Conservation (phyloP, 2,113 vertebrate species). For the Dasyurus viverrinus region DNA sequence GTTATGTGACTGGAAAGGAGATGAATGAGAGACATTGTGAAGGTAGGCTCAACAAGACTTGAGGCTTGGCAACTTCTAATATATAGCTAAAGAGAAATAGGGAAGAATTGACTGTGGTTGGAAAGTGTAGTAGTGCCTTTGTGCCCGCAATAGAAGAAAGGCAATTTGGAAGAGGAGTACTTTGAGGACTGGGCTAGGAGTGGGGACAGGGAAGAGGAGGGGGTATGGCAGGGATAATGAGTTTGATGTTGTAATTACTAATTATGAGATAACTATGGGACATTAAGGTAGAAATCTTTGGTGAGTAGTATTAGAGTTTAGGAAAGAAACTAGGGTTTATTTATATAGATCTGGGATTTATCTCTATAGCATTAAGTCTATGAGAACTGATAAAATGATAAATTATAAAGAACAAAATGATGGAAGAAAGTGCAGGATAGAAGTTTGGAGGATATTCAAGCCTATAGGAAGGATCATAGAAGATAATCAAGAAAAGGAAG, state of each 20-base stretch:
- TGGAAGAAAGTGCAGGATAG: background rate
- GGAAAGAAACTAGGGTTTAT: background rate
- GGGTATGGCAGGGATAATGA: background rate
- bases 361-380: background rate
- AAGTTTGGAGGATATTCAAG: background rate
- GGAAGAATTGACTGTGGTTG: background rate
- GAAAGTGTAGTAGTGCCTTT: background rate
- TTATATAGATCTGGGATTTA: background rate
- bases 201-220: background rate
- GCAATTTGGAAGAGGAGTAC: background rate
- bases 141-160: background rate
- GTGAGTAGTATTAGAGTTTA: background rate
- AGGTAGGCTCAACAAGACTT: background rate
- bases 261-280: background rate
- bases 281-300: background rate
- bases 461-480: background rate
- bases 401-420: background rate
- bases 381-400: background rate
- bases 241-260: background rate
- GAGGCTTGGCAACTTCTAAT: background rate
- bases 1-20: background rate
- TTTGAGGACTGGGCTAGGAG: background rate
- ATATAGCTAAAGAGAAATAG: background rate
- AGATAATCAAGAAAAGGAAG: background rate
- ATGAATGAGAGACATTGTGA: background rate